These are phyloP conservation scores for Amphibalanus amphitrite DNA, from an alignment of 1,140 invertebrate genomes.

Conservation along the genomic window DNA sequence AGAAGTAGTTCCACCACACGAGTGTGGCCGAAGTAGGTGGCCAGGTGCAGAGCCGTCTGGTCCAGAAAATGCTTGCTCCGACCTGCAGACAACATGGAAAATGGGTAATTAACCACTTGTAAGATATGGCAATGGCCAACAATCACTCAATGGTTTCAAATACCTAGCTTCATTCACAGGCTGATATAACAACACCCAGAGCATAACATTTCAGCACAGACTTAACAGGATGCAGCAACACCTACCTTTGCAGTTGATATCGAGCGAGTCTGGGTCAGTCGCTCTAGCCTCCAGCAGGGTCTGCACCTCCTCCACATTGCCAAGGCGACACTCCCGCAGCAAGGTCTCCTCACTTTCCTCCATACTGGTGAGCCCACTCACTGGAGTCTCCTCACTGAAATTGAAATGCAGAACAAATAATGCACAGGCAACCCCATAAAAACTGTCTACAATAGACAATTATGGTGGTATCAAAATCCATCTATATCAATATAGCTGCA, in stretches of 20 bases:
- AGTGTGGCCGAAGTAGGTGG: constrained; percentile 33
- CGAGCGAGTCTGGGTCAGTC: constrained; percentile 23
- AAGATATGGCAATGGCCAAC: neutral
- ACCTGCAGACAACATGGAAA: constrained; percentile 20
- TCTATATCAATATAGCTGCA: too few relatives aligned
- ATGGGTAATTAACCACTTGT: constrained; percentile 16
- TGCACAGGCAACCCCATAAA: too few relatives aligned
- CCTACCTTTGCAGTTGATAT: constrained; percentile 33
- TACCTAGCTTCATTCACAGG: neutral
- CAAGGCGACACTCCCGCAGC: constrained; percentile 24
- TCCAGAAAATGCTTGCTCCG: constrained; percentile 31
- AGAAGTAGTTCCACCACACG: constrained; percentile 26
- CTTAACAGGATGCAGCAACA: neutral
- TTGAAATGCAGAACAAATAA: too few relatives aligned
- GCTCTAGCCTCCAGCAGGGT: constrained; percentile 22
- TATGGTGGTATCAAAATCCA: too few relatives aligned
- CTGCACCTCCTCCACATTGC: constrained; percentile 22
- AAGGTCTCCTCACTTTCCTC: constrained; percentile 19
- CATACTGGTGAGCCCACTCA: neutral
- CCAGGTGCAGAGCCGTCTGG: constrained; percentile 32
- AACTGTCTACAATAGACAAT: too few relatives aligned
- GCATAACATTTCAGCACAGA: neutral
- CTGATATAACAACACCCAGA: neutral
- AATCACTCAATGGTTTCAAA: constrained; percentile 6
- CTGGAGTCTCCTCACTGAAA: too few relatives aligned